phyloP scores from a whole-genome alignment of 2,113 vertebrate species.

The Clupea harengus region DNA sequence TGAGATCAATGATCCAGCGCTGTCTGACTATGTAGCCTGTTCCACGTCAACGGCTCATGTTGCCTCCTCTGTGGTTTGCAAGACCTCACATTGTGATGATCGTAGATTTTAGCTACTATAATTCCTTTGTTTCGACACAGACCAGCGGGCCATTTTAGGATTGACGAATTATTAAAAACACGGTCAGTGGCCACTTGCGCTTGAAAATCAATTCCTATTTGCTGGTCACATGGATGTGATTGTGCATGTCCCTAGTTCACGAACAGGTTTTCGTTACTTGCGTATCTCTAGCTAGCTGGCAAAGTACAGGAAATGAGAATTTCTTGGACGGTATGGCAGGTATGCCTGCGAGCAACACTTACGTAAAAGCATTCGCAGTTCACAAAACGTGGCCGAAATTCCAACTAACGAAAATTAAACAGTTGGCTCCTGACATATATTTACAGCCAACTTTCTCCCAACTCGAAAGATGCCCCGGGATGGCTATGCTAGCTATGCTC shows the following conservation, averaged over 20 bases:
- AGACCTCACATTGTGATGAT: background rate
- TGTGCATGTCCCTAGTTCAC: conserved; percentile 5
- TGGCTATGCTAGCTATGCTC: conserved; percentile 8
- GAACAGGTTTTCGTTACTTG: conserved; percentile 16
- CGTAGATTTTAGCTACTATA: background rate
- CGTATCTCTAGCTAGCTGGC: background rate
- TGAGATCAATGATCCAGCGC: background rate
- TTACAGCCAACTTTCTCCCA: background rate
- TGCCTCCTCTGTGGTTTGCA: background rate
- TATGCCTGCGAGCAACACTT: background rate
- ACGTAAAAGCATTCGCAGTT: background rate
- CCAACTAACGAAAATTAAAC: conserved; percentile 32
- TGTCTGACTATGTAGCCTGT: background rate
- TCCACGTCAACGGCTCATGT: background rate
- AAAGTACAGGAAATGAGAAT: conserved; percentile 40
- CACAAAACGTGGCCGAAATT: background rate
- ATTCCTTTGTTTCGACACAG: conserved; percentile 2
- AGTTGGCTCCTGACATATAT: conserved; percentile 51
- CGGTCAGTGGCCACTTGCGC: background rate
- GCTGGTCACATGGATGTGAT: background rate
- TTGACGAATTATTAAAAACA: conserved; percentile 17
- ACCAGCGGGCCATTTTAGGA: background rate
- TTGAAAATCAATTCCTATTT: conserved; percentile 15
- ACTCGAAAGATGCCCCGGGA: background rate
- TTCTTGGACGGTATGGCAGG: conserved; percentile 16